Evolutionary conservation across 1,140 invertebrate genomes (phyloP).

Genomic region (Drosophila micromelanica): DNA sequence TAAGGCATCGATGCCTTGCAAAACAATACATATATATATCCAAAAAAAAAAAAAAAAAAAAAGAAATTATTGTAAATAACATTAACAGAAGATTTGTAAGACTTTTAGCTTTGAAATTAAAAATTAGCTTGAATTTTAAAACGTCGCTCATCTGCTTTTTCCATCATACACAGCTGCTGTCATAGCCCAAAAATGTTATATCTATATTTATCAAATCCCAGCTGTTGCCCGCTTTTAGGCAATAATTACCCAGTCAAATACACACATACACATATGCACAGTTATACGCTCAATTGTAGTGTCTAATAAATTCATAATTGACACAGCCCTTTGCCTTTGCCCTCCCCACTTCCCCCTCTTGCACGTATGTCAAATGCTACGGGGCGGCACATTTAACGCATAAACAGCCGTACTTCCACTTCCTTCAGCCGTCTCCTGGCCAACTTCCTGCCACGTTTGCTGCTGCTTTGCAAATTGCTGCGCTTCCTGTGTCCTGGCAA

Average conservation of each 20-base stretch:
- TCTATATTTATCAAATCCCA: slow-evolving; percentile 2
- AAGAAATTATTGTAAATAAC: too few species aligned
- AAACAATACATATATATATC: too few species aligned
- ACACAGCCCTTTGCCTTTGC: slow-evolving; percentile 9
- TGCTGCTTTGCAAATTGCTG: slow-evolving; percentile 34
- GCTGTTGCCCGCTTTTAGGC: slow-evolving; percentile 11
- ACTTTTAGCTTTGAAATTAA: too few species aligned
- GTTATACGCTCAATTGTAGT: slow-evolving; percentile 37
- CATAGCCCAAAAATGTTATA: neutral
- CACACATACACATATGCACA: neutral
- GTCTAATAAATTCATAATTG: slow-evolving; percentile 60
- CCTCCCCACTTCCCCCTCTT: neutral
- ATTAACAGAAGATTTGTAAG: too few species aligned
- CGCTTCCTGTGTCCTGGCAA: slow-evolving; percentile 36
- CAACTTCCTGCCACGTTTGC: slow-evolving; percentile 26
- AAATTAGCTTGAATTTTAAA: neutral
- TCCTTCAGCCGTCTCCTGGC: slow-evolving; percentile 39
- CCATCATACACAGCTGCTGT: neutral
- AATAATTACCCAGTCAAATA: slow-evolving; percentile 18
- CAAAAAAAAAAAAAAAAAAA: too few species aligned
- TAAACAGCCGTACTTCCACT: slow-evolving; percentile 59
- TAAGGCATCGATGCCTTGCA: too few species aligned
- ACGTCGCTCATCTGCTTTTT: neutral
- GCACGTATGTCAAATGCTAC: slow-evolving; percentile 64
- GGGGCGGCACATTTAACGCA: slow-evolving; percentile 69